Conservation (phyloP, 92 coral and sea anemone genomes). For the Paramuricea clavata region DNA sequence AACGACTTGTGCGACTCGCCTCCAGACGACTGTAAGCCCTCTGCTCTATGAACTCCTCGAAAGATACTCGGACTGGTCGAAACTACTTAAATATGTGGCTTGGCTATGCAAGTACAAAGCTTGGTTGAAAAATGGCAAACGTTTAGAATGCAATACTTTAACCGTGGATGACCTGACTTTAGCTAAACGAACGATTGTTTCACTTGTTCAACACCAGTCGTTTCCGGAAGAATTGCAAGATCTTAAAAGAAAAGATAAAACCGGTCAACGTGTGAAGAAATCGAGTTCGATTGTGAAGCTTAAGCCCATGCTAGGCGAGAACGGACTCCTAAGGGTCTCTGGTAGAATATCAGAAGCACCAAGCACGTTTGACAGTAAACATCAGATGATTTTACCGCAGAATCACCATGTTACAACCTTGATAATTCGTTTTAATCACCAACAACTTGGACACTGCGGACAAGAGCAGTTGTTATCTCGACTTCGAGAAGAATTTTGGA, state of each 20-base stretch:
- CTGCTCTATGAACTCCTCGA: no score
- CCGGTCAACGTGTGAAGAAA: not conserved
- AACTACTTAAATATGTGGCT: no score
- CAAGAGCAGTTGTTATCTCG: not conserved
- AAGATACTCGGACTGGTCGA: no score
- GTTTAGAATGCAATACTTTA: no score
- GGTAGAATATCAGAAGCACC: not conserved
- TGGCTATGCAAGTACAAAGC: no score
- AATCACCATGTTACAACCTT: not conserved
- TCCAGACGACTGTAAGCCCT: not conserved
- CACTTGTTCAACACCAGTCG: no score
- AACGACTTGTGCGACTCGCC: not conserved
- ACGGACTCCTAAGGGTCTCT: not conserved
- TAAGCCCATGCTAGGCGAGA: no score
- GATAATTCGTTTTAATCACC: not conserved
- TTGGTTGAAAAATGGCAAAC: no score
- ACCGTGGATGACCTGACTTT: no score
- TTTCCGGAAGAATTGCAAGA: no score
- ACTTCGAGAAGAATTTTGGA: conserved; percentile 6
- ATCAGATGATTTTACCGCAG: not conserved
- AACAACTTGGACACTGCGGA: not conserved
- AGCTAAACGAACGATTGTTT: no score
- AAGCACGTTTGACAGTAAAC: not conserved
- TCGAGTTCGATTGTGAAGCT: not conserved
- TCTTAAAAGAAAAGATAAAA: not conserved